Evolutionary conservation across 2,113 vertebrate species (phyloP), one percentile per base, ranked within the genome.

Genomic region (Trematocara zebra): DNA sequence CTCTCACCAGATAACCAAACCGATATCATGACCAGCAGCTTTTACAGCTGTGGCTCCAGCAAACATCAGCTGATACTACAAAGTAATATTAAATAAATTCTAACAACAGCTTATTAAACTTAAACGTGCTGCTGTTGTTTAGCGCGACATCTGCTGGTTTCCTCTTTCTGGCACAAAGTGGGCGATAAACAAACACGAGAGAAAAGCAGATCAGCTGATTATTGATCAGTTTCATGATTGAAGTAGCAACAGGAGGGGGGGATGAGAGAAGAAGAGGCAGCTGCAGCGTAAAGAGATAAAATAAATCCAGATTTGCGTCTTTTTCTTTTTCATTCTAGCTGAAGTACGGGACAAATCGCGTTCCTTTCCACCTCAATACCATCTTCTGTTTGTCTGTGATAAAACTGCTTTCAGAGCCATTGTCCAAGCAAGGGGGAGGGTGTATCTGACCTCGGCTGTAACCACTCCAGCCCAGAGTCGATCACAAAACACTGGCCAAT

Each of bases 131-230:
- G 18, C 18, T 20, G n/a, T 20, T 20, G n/a, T 53, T 53, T 20
- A 53, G 1, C 0, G n/a, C 1, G 1, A 6, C n/a, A 6, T 20
- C 51, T 0, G n/a, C 9, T 53, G n/a, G n/a, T 20, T 20, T 52
- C 51, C 5, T n/a, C 18, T 52, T 11, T 6, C 51, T 52, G 5
- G 18, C 51, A 0, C 51, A 52, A 52, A 52, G 51, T 52, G 2
- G 9, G 8, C 0, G 5, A 52, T 52, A 52, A 52, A 52, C 5
- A 52, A 52, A n/a, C 49, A 5, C 0, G 5, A 52, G 51, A 52
- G 49, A 52, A 52, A 52, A 52, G 18, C 8, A 3, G 2, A 52
- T 52, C 51, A 52, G 51, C 51, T 52, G 51, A 52, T 52, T 9
- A 52, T 11, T 0, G 9, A 52, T 52, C 51, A 20, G 51, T 52